Evolutionary conservation across 2,797 vertebrate species (phyloP), one percentile per base, ranked within the genome.

Genomic region (Adrianichthys oophorus): DNA sequence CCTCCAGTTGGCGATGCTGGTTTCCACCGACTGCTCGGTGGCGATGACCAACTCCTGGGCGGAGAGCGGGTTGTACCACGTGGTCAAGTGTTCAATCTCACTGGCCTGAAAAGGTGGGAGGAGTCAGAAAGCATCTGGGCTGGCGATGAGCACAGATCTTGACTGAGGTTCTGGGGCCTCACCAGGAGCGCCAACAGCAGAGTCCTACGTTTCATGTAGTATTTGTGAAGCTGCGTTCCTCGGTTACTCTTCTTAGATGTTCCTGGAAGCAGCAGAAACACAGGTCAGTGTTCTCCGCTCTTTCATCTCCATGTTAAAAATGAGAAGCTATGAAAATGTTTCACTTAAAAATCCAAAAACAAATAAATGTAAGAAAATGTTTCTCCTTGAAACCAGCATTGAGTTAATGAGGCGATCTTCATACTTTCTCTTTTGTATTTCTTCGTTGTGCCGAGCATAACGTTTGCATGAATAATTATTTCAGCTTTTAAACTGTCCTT

Each of bases 201-300:
- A 0, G 95, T 98, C 70, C 97, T 92, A 51, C 96, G 93, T 15
- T 98, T 99, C 96, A 98, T 99, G 88, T 98, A 99, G 87, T 98
- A 99, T 72, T 98, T 98, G 84, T 99, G 97, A 0, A 99, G 90
- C 83, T 99, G 96, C 0, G 96, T 97, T 10, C 96, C 97, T 72
- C 95, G 79, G 90, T 96, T 98, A 7, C 93, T 97, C 83, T 99
- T 99, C 91, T 98, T 98, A 16, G 97, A 96, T 78, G 94, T 90
- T 13, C 97, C 96, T 98, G 26, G 1, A 57, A 50, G 40, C 44
- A 56, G 15, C 49, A 19, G 4, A n/a, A 4, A 61, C 29, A 10
- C 19, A 21, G 19, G 19, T 21, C 19, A 21, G 19, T 21, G 19
- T 21, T 21, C 19, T 21, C 19, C 19, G 2, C 19, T 21, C 19